phyloP scores from a whole-genome alignment of 2,797 vertebrate genomes.

The Enteromius paludinosus region DNA sequence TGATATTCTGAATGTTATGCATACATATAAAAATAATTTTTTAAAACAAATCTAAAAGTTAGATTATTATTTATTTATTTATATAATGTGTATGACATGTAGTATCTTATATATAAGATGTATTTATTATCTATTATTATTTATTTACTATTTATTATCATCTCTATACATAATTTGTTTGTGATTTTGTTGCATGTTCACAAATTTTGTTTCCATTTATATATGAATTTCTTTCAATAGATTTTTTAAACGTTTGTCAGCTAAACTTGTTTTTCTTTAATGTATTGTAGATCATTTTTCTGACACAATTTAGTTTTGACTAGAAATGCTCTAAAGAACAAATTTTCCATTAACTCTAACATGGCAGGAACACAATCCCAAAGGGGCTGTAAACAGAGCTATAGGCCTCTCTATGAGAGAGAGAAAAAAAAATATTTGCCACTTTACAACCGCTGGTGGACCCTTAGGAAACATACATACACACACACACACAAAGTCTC shows the following conservation, averaged over 20 bases:
- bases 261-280: too few relatives aligned
- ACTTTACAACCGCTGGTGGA: constrained; percentile 17
- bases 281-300: background rate
- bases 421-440: constrained; percentile 3
- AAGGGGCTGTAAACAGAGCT: background rate
- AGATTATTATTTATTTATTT: background rate
- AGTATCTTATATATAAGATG: background rate
- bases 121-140: too few relatives aligned
- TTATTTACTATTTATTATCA: background rate
- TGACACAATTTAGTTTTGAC: background rate
- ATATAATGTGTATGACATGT: background rate
- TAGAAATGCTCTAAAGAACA: background rate
- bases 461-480: background rate
- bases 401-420: background rate
- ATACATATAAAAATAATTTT: background rate
- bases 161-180: background rate
- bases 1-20: background rate
- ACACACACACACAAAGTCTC: background rate
- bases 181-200: background rate
- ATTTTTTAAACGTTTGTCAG: too few relatives aligned
- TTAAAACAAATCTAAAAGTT: background rate
- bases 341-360: constrained; percentile 17
- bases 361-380: background rate
- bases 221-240: too few relatives aligned
- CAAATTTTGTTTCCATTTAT: too few relatives aligned